Conservation (phyloP, 1,140 invertebrate genomes). For the Phymorhynchus buccinoides region DNA sequence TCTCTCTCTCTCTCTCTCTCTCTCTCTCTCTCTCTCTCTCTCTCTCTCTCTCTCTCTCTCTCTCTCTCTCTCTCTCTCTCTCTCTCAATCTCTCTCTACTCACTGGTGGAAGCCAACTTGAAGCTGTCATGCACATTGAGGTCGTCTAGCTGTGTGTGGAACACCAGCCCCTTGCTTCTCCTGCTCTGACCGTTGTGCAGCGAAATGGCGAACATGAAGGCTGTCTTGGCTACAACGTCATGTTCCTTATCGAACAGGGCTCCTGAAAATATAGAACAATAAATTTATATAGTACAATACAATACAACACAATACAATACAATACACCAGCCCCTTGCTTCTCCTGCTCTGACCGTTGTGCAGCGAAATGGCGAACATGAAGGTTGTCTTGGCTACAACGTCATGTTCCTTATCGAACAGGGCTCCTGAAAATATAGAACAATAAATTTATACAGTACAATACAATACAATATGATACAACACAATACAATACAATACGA, state of each 20-base stretch:
- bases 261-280: neutral
- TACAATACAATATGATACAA: too few relatives aligned
- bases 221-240: conserved; percentile 27
- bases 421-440: too few relatives aligned
- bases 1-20: too few relatives aligned
- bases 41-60: too few relatives aligned
- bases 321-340: conserved; percentile 10
- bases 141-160: conserved; percentile 28
- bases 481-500: too few relatives aligned
- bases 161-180: conserved; percentile 8
- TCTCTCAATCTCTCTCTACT: too few relatives aligned
- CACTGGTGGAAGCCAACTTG: conserved; percentile 37
- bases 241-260: conserved; percentile 18
- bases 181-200: conserved; percentile 3
- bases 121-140: conserved; percentile 31
- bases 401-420: conserved; percentile 17
- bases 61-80: too few relatives aligned
- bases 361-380: conserved; percentile 34
- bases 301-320: too few relatives aligned
- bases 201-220: conserved; percentile 36
- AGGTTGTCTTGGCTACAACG: conserved; percentile 24
- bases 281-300: too few relatives aligned
- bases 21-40: too few relatives aligned
- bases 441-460: too few relatives aligned
- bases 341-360: conserved; percentile 7